Conservation (phyloP, 2,113 vertebrate genomes). For the Neodon shergylaensis region DNA sequence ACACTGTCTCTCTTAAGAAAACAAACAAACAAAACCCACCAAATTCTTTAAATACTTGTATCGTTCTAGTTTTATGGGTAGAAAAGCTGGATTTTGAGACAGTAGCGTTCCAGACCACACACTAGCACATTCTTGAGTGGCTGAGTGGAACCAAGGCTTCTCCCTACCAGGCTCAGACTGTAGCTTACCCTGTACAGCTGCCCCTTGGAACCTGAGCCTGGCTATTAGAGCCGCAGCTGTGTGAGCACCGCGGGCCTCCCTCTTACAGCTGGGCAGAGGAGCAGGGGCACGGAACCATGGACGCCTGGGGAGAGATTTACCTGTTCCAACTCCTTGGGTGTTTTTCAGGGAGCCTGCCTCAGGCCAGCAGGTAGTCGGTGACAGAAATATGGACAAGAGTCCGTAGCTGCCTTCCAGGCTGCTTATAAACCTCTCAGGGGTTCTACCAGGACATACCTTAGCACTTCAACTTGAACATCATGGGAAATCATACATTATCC, state of each 20-base stretch:
- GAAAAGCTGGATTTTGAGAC: not conserved
- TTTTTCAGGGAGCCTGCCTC: not conserved
- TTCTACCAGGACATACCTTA: not conserved
- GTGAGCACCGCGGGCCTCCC: not conserved
- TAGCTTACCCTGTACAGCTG: not conserved
- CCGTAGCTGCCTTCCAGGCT: not conserved
- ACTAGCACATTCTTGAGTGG: not conserved
- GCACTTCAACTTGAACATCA: not conserved
- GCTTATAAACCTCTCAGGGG: not conserved
- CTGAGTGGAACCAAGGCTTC: not conserved
- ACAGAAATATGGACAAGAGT: constrained; percentile 19
- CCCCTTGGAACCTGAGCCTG: not conserved
- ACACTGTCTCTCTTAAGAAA: not conserved
- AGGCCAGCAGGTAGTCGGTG: not conserved
- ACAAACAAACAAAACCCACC: not conserved
- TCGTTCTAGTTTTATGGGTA: not conserved
- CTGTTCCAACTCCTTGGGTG: not conserved
- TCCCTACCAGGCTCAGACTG: not conserved
- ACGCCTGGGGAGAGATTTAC: not conserved
- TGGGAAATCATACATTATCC: not conserved
- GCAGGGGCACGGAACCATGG: not conserved
- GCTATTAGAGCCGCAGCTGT: not conserved
- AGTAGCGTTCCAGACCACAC: not conserved
- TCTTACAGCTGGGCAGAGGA: not conserved
- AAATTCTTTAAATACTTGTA: not conserved